Evolutionary conservation across 2,113 vertebrate species (phyloP), one percentile per base, ranked within the genome.

Genomic region (Muntiacus muntjak): DNA sequence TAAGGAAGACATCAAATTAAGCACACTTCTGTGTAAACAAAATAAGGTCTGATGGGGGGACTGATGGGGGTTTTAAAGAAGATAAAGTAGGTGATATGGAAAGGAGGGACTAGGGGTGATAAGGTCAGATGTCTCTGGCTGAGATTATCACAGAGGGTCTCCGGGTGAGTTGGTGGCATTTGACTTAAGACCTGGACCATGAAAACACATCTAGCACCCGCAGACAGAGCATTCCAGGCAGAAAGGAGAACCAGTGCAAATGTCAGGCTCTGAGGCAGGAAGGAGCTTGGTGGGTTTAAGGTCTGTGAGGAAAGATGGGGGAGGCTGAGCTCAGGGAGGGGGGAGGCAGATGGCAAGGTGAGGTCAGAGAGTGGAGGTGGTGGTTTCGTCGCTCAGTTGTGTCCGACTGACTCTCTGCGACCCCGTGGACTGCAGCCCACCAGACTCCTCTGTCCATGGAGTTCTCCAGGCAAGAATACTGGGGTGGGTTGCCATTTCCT

Each of bases 341-440:
- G 47, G 33, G 26, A 47, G 79, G 50, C 40, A 82, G 47, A 6
- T 21, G 11, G 33, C 33, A 23, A n/a, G 50, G 79, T n/a, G 33
- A 25, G 16, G 17, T 81, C 78, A 52, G 71, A 67, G 40, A 57
- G 43, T 7, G 40, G 3, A 2, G 78, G 15, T 17, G 33, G 33
- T 74, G n/a, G 36, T 40, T 23, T 74, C 13, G 36, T 36, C 5
- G 0, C 67, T 40, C 3, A 74, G 67, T 13, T 1, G 0, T 74
- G 67, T 74, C 67, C 0, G 0, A 74, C 10, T 74, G 2, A 13
- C 10, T 74, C n/a, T 40, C 23, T 74, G 5, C 0, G 2, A 40
- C 19, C 10, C n/a, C 19, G 23, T 40, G 67, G n/a, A 71, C 67
- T 23, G n/a, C 23, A 71, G n/a, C n/a, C 67, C 23, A 36, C n/a